Evolutionary conservation across 2,888 invertebrate genomes (phyloP), one percentile per base, ranked within the genome.

Genomic region (Chloroclysta siterata): DNA sequence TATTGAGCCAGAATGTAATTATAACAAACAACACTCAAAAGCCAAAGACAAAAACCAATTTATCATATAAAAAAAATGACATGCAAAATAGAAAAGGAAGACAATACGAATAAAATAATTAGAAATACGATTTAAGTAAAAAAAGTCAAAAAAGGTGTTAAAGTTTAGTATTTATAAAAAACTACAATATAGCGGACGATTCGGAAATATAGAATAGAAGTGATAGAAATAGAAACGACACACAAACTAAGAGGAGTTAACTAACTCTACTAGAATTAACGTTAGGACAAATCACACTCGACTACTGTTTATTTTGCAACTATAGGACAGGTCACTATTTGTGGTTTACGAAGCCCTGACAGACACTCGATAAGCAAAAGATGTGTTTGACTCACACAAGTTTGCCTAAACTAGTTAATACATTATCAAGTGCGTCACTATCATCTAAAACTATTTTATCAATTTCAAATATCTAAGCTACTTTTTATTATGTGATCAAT

Each of bases 281-380:
- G 75, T 70, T 74, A 86, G 36, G 80, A 87, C 81, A 77, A 54
- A 71, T 84, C 76, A 87, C 80, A 87, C 78, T 82, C 69, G 73
- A 79, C 82, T 82, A 87, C 84, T 79, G 81, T 72, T 76, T 82
- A 88, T 91, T 91, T 92, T 92, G 93, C 92, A 93, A 92, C 91
- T 92, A 92, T 92, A 92, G 93, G 91, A 92, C 90, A 92, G 92
- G 85, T 89, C 82, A 83, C 87, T 83, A 86, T 82, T 82, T 79
- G 89, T 90, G 88, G 89, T 89, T 89, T 86, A 88, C 87, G 76
- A 88, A 88, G 86, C 88, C 89, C 87, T 83, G 80, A 81, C 80
- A 77, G 74, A 79, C 83, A 84, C 85, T 84, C 80, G 76, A 82
- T 72, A 65, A 80, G 81, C 85, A 87, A 87, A 42, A 85, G 66